phyloP scores from a whole-genome alignment of 1,140 invertebrate genomes.

The Campoletis sonorensis region DNA sequence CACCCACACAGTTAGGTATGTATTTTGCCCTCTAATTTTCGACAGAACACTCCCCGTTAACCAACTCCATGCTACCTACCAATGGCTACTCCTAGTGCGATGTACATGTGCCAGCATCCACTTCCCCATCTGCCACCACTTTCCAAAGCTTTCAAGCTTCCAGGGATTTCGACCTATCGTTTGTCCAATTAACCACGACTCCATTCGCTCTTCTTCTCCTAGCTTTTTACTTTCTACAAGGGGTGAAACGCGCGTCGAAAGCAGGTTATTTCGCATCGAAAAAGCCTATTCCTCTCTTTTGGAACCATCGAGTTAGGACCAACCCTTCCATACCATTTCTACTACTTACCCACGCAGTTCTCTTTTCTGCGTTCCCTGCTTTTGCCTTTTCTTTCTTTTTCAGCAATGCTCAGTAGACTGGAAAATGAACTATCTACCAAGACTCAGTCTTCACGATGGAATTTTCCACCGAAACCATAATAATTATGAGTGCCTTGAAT shows the following conservation, averaged over 20 bases:
- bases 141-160: conserved; percentile 35
- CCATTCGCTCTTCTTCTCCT: conserved; percentile 23
- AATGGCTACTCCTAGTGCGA: neutral
- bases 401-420: neutral
- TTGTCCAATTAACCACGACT: conserved; percentile 42
- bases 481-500: neutral
- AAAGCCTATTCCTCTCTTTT: conserved; percentile 34
- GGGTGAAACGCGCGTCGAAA: neutral
- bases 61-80: conserved; percentile 24
- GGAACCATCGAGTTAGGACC: neutral
- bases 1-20: neutral
- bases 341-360: neutral
- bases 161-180: conserved; percentile 46
- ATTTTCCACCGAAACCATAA: neutral
- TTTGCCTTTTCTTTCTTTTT: neutral
- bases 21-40: conserved; percentile 49
- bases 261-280: conserved; percentile 25
- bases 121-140: neutral
- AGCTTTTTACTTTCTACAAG: conserved; percentile 29
- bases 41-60: conserved; percentile 40
- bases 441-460: neutral
- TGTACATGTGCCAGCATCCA: conserved; percentile 6
- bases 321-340: neutral
- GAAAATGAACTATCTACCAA: neutral
- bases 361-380: neutral